Base-by-base conservation (phyloP, 1,140 invertebrate genomes). In the Achatina immaculata region DNA sequence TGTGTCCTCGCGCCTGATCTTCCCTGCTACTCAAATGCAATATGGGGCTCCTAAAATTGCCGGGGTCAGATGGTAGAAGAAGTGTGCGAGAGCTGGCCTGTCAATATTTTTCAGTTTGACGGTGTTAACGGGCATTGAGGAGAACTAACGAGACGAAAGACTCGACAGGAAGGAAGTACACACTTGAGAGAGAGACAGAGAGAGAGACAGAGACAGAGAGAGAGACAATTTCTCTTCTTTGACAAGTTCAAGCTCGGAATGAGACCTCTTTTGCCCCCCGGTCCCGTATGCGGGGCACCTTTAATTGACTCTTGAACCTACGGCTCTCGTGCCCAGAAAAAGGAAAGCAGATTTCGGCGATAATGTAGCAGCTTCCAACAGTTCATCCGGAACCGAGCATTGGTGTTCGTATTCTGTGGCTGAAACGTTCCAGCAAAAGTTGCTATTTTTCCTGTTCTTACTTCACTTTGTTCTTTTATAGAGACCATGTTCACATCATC, bases 271-370 rank as follows among this genome's bases (percentile, higher is more conserved):
- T 24, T 48, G 42, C 71, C n/a, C 58, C 58, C 3, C 19, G 28
- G 42, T 51, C 71, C 71, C n/a, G 36, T 38, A 28, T 31, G n/a
- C 58, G 16, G 36, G 28, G 31, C 43, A 51, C 71, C 71, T 73
- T 73, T 73, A 73, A 73, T 73, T 73, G 71, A 73, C 71, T 73
- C 71, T 73, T 73, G 71, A 73, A 73, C 71, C 36, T 73, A 48
- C 28, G 14, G 42, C 43, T 62, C 58, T 31, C n/a, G 1, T 31
- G 58, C 2, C 1, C 71, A 42, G 28, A 7, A 21, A 43, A 73
- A 34, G 28, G 2, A 36, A 73, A 73, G 71, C 71, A 73, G 71
- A 73, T 73, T 73, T 48, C 24, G 24, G 34, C n/a, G 28, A 69
- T 40, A 21, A 43, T 69, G 36, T 69, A 42, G 42, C 71, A 34